Conservation (phyloP, 2,888 invertebrate species). For the Sturmia bella region DNA sequence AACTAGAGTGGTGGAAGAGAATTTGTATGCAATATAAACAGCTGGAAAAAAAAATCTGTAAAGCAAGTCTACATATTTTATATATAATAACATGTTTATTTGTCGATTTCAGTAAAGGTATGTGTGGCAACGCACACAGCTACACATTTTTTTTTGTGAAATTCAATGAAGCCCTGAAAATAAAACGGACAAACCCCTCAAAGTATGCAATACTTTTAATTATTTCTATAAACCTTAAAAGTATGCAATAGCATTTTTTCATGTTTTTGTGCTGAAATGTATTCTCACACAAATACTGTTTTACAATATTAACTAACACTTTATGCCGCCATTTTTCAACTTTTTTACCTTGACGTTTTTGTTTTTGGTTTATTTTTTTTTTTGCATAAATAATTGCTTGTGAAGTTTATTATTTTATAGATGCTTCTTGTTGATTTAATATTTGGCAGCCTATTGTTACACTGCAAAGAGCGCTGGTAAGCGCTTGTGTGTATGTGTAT, state of each 20-base stretch:
- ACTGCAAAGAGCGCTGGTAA: background rate
- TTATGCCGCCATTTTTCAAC: slow-evolving; percentile 31
- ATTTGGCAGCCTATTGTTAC: slow-evolving; percentile 47
- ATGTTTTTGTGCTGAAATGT: background rate
- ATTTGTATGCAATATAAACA: background rate
- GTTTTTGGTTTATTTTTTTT: background rate
- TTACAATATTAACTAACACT: slow-evolving; percentile 50
- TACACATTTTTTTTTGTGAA: background rate
- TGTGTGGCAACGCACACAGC: background rate
- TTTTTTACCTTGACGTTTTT: background rate
- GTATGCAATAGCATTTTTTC: slow-evolving; percentile 37
- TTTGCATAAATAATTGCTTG: slow-evolving; percentile 1
- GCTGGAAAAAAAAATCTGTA: background rate
- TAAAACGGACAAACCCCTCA: slow-evolving; percentile 3
- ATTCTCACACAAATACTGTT: background rate
- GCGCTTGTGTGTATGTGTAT: background rate
- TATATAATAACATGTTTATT: background rate
- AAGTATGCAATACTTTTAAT: slow-evolving; percentile 64
- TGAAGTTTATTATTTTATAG: slow-evolving; percentile 43
- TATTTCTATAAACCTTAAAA: slow-evolving; percentile 58
- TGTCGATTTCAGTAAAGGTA: background rate
- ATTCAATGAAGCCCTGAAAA: slow-evolving; percentile 24
- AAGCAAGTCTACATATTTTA: no score
- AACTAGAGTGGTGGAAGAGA: background rate
- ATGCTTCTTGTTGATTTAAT: slow-evolving; percentile 45